Conservation (phyloP, 2,888 invertebrate genomes). For the Drosophila multiciliata region DNA sequence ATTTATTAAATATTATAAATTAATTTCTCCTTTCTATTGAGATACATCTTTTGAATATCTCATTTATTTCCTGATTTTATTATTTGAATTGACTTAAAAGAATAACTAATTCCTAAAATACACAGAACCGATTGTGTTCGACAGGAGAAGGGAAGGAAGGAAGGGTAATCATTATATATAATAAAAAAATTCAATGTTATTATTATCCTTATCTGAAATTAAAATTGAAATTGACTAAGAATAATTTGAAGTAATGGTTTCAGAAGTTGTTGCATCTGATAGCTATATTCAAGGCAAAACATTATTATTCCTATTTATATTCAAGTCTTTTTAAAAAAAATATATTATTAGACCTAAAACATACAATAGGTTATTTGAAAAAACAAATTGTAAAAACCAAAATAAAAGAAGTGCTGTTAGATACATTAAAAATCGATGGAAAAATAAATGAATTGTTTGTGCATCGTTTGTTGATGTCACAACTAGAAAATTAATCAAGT, state of each 20-base stretch:
- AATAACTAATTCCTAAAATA: background rate
- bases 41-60: rapidly evolving
- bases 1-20: background rate
- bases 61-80: background rate
- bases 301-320: background rate
- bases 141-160: background rate
- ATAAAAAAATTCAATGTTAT: background rate
- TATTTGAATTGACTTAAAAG: background rate
- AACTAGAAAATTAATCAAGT: background rate
- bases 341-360: background rate
- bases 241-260: background rate
- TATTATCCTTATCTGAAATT: background rate
- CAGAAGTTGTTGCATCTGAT: background rate
- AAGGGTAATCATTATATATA: background rate
- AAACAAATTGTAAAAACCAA: background rate
- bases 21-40: background rate
- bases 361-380: background rate
- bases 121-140: background rate
- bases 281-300: too few species aligned
- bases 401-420: background rate
- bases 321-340: background rate
- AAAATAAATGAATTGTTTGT: background rate
- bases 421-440: background rate
- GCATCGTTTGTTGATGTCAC: background rate
- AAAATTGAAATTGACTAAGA: background rate